Evolutionary conservation across 53 echinoderm and acorn worm species (phyloP).

Genomic region (Apostichopus leukothele): DNA sequence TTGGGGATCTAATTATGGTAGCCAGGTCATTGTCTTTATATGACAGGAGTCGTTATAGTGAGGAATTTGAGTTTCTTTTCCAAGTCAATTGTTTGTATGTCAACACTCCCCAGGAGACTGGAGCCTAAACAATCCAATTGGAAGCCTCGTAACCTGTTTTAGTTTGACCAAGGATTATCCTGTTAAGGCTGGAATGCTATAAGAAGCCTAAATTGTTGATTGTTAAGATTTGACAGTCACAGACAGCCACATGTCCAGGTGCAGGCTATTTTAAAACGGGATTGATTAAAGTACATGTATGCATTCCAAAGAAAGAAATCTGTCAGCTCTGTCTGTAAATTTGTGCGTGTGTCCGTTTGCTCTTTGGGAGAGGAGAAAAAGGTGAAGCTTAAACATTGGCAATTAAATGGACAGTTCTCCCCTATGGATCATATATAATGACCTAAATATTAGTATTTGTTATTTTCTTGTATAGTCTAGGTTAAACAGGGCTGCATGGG

Average conservation of each 20-base stretch:
- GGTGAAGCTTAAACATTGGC: neutral
- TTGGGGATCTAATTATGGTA: no score
- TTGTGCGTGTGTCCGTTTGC: neutral
- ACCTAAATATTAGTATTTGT: neutral
- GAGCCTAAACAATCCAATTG: neutral
- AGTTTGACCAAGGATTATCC: constrained; percentile 32
- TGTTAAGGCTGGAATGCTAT: constrained; percentile 31
- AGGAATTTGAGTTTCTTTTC: neutral
- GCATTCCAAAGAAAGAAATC: neutral
- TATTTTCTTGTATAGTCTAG: neutral
- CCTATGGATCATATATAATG: neutral
- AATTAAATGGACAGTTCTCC: neutral
- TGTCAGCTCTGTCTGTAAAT: neutral
- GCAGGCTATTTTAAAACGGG: neutral
- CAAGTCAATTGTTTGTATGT: neutral
- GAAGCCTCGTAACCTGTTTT: neutral
- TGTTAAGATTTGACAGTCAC: constrained; percentile 11
- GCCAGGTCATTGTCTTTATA: neutral
- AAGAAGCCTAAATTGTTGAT: constrained; percentile 30
- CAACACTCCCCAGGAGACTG: constrained; percentile 12
- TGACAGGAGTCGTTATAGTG: neutral
- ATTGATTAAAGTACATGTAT: neutral
- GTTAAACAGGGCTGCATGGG: neutral
- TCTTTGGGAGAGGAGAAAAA: neutral
- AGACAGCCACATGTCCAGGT: neutral